phyloP scores from a whole-genome alignment of 2,888 invertebrate genomes.

The Drosophila maculinotata region DNA sequence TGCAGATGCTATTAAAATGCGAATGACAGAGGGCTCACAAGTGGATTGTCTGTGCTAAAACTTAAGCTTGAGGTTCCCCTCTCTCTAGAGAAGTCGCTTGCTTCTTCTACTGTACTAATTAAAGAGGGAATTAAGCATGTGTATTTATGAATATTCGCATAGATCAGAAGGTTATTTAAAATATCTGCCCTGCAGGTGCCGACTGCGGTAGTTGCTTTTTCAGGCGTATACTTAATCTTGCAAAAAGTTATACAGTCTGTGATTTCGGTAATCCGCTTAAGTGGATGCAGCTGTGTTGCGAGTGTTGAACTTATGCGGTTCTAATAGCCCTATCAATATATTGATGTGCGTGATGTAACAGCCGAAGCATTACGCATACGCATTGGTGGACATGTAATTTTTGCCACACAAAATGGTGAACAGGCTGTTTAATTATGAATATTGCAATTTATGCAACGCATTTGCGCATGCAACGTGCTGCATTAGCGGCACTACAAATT shows the following conservation, averaged over 20 bases:
- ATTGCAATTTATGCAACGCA: conserved; percentile 58
- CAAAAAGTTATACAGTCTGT: neutral
- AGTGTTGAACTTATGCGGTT: neutral
- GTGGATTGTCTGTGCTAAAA: neutral
- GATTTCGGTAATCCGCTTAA: neutral
- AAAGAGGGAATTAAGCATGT: too few species aligned
- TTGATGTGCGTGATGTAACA: neutral
- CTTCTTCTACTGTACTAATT: neutral
- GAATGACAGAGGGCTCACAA: neutral
- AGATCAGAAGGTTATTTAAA: too few species aligned
- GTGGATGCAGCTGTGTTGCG: too few species aligned
- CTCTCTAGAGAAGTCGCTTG: neutral
- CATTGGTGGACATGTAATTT: neutral
- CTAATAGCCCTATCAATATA: neutral
- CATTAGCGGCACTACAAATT: conserved; percentile 52
- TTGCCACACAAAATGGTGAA: neutral
- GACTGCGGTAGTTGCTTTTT: too few species aligned
- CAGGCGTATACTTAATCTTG: too few species aligned
- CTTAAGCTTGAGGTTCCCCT: too few species aligned
- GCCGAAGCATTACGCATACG: conserved; percentile 22
- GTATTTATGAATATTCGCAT: too few species aligned
- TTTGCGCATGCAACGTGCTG: conserved; percentile 43
- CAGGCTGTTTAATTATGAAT: conserved; percentile 65
- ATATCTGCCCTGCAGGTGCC: too few species aligned
- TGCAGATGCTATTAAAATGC: neutral